Percentiles rank a stretch among this genome's conserved stretches.
phyloP scores from a whole-genome alignment of 1,140 invertebrate species.

The Tetramorium parvispinum region DNA sequence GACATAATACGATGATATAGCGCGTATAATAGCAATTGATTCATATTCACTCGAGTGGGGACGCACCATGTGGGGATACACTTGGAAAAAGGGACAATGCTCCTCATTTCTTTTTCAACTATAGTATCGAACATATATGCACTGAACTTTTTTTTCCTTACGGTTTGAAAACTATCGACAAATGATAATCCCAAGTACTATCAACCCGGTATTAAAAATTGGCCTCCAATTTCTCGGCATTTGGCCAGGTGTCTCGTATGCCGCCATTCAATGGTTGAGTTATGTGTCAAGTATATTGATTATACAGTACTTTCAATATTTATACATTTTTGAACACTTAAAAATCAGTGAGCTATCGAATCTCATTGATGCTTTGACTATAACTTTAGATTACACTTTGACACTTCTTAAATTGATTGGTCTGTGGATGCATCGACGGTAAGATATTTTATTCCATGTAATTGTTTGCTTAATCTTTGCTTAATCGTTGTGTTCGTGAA shows the following conservation, averaged over 20 bases:
- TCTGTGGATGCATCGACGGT: constrained; percentile 40
- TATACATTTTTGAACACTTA: constrained; percentile 2
- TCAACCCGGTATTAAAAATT: constrained; percentile 12
- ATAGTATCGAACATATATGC: background rate
- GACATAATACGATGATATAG: background rate
- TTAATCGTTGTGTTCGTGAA: background rate
- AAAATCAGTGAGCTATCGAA: background rate
- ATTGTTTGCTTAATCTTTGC: background rate
- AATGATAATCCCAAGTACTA: background rate
- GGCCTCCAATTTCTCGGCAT: background rate
- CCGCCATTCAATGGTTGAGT: background rate
- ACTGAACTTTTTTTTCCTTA: too few relatives aligned
- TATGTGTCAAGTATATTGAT: background rate
- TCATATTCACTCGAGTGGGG: background rate
- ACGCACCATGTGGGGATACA: background rate
- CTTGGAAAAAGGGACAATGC: background rate
- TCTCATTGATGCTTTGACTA: constrained; percentile 8
- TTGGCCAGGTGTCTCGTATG: background rate
- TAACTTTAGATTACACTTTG: constrained; percentile 11
- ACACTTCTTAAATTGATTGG: constrained; percentile 1
- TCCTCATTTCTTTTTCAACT: background rate
- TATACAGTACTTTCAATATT: constrained; percentile 39
- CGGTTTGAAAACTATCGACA: background rate
- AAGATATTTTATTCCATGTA: background rate
- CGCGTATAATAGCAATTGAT: constrained; percentile 28